These are phyloP conservation scores for Brachyhypopomus gauderio DNA, from an alignment of 2,113 vertebrate genomes.

Conservation along the genomic window DNA sequence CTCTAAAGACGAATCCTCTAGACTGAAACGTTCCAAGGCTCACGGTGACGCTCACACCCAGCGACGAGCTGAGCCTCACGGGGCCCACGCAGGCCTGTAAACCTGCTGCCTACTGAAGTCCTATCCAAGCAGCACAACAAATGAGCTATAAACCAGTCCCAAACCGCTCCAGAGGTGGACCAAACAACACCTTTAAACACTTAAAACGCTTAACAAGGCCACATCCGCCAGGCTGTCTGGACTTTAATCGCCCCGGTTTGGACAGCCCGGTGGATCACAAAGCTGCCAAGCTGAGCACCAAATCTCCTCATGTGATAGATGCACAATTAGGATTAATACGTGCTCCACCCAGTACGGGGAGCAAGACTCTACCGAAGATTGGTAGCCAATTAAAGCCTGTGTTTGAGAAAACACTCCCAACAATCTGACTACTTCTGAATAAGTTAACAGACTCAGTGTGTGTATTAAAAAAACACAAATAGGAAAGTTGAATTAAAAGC, in stretches of 20 bases:
- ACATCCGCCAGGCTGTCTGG: constrained; percentile 56
- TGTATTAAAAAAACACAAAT: too few species aligned
- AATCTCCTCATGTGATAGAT: constrained; percentile 6
- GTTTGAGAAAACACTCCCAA: background rate
- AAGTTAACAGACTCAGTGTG: background rate
- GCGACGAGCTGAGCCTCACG: too few species aligned
- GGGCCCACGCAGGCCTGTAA: constrained; percentile 37
- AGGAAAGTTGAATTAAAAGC: background rate
- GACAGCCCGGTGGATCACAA: background rate
- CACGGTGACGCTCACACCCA: background rate
- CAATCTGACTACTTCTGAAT: background rate
- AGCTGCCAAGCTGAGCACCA: constrained; percentile 2
- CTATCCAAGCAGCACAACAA: constrained; percentile 60
- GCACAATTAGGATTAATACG: background rate
- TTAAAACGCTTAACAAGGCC: constrained; percentile 57
- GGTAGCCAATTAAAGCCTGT: background rate
- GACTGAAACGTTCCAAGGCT: too few species aligned
- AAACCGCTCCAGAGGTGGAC: constrained; percentile 61
- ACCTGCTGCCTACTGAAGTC: constrained; percentile 59
- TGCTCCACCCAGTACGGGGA: background rate
- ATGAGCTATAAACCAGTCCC: constrained; percentile 50
- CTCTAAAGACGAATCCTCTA: too few species aligned
- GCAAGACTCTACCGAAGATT: background rate
- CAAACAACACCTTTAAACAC: constrained; percentile 65
- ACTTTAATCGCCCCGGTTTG: constrained; percentile 41